Conservation (phyloP, 2,888 invertebrate genomes). For the Chrysotoxum bicinctum region DNA sequence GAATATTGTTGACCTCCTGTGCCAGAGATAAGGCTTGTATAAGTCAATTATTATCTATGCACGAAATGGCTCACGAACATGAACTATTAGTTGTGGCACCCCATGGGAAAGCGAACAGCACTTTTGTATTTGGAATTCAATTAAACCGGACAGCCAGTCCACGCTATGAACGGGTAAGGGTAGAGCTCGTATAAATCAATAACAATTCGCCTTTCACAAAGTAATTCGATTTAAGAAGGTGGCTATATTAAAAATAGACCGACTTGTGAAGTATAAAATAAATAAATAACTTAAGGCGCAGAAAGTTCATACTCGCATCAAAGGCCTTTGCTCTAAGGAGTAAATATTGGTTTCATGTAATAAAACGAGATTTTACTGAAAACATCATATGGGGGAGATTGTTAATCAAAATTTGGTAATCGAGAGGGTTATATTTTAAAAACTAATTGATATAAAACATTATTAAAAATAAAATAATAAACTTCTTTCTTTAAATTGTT, state of each 20-base stretch:
- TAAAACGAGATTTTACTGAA: background rate
- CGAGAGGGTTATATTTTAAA: too few relatives aligned
- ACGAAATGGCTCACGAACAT: constrained; percentile 4
- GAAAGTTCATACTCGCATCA: background rate
- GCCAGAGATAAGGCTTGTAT: constrained; percentile 40
- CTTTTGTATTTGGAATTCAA: constrained; percentile 42
- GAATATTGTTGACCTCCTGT: constrained; percentile 40
- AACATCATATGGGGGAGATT: background rate
- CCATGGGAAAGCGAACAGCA: constrained; percentile 39
- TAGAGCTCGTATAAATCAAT: constrained; percentile 52
- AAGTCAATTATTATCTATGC: constrained; percentile 53
- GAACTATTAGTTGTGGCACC: background rate
- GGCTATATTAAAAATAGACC: constrained; percentile 49
- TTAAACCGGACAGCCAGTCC: constrained; percentile 24
- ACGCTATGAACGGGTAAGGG: background rate
- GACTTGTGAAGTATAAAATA: background rate
- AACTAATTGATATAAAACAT: too few relatives aligned
- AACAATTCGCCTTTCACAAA: constrained; percentile 35
- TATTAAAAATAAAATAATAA: too few relatives aligned
- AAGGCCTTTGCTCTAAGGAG: background rate
- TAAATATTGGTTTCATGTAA: background rate
- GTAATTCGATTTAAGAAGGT: constrained; percentile 51
- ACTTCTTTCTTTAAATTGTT: too few relatives aligned
- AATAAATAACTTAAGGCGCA: background rate
- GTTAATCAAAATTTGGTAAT: background rate